A percentile compares a stretch with the other conserved stretches of the same genome.
Conservation (phyloP, 2,113 vertebrate species). For the Anas platyrhynchos region DNA sequence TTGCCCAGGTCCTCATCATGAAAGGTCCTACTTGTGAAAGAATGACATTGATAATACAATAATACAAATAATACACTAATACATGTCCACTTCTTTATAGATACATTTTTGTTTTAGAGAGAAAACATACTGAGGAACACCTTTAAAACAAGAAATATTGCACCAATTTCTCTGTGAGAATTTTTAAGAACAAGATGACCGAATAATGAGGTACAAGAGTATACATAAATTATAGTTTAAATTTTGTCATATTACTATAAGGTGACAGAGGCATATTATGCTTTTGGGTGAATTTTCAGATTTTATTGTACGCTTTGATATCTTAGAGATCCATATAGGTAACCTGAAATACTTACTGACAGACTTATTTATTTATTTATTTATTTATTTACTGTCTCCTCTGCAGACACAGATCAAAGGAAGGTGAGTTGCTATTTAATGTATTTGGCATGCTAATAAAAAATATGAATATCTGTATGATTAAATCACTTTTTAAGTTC, state of each 20-base stretch:
- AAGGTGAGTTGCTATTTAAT: conserved; percentile 37
- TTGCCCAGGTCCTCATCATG: too few species aligned
- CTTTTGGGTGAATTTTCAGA: conserved; percentile 44
- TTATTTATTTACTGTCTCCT: conserved; percentile 15
- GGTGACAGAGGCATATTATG: conserved; percentile 34
- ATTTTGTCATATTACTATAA: conserved; percentile 57
- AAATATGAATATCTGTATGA: conserved; percentile 45
- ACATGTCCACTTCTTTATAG: neutral
- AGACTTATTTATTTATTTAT: neutral
- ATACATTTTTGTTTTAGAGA: neutral
- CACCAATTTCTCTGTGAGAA: neutral
- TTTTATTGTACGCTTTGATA: conserved; percentile 59
- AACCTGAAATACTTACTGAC: conserved; percentile 58
- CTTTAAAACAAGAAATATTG: neutral
- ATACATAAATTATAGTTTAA: conserved; percentile 48
- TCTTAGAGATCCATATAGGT: conserved; percentile 13
- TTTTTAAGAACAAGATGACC: neutral
- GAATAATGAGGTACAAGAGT: conserved; percentile 44
- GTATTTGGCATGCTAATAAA: conserved; percentile 42
- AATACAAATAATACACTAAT: too few species aligned
- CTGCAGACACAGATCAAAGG: conserved; percentile 47
- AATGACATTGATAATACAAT: neutral
- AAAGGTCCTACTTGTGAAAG: neutral
- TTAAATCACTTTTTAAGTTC: conserved; percentile 41
- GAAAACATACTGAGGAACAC: neutral